A percentile compares a stretch with the other conserved stretches of the same genome.
phyloP scores from a whole-genome alignment of 2,113 vertebrate species.

The Galeopterus variegatus region DNA sequence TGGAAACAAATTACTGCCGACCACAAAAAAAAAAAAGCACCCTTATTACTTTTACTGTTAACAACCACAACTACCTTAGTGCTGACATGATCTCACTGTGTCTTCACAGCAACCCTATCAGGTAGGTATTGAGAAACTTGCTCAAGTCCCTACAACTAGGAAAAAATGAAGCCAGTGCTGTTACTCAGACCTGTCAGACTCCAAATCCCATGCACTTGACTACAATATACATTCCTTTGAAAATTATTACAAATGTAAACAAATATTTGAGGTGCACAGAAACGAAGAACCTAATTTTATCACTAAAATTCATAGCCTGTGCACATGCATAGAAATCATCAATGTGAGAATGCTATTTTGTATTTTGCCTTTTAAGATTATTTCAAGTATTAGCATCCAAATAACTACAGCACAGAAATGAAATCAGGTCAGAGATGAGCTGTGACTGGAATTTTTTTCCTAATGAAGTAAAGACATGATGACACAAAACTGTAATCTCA shows the following conservation, averaged over 20 bases:
- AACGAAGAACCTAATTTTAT: background rate
- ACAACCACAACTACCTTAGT: background rate
- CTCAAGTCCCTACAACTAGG: background rate
- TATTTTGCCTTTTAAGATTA: conserved; percentile 18
- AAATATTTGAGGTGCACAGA: background rate
- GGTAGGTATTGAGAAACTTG: background rate
- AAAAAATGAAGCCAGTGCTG: background rate
- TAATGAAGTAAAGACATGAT: background rate
- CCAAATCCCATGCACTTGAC: background rate
- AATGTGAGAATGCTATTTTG: background rate
- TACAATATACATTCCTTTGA: background rate
- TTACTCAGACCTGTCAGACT: background rate
- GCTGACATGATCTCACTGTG: background rate
- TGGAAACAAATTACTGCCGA: background rate
- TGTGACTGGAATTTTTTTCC: background rate
- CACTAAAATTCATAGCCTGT: background rate
- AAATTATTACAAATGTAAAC: background rate
- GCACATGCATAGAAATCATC: background rate
- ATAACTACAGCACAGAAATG: conserved; percentile 45
- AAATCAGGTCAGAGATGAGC: conserved; percentile 26
- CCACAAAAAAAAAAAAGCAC: background rate
- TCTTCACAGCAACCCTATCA: background rate
- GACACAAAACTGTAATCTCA: background rate
- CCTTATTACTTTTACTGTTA: background rate
- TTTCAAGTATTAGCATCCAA: background rate